These are phyloP conservation scores for Aleadryas rufinucha DNA, from an alignment of 2,113 vertebrate species.

Conservation along the genomic window DNA sequence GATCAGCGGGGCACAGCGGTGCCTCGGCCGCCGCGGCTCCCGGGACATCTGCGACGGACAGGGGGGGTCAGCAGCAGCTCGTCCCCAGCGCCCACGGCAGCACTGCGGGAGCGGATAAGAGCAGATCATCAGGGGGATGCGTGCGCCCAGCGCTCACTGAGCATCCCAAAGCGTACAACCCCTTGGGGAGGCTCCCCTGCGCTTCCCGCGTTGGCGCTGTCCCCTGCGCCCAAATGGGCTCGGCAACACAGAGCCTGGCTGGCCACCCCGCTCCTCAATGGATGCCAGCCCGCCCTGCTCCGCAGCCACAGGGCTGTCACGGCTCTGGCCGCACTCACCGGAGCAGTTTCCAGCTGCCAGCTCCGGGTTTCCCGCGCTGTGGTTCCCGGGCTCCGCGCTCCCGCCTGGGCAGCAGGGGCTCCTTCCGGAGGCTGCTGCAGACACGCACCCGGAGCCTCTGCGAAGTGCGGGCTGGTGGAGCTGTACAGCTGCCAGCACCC, in stretches of 20 bases:
- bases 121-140: background rate
- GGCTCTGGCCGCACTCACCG: background rate
- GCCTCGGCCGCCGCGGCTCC: fast-evolving
- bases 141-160: fast-evolving
- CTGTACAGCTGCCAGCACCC: fast-evolving
- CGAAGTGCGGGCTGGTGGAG: fast-evolving
- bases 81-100: background rate
- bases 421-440: background rate
- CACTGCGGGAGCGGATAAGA: fast-evolving
- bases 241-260: background rate
- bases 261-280: background rate
- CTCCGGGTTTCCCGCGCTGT: fast-evolving
- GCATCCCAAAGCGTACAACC: background rate
- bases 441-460: background rate
- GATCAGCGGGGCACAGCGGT: background rate
- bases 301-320: fast-evolving
- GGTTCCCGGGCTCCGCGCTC: fast-evolving
- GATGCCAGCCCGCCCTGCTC: background rate
- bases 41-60: background rate
- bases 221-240: background rate
- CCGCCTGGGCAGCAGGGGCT: fast-evolving
- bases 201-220: background rate
- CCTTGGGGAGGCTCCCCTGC: background rate
- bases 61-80: fast-evolving
- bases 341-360: fast-evolving